Evolutionary conservation across 2,888 invertebrate species (phyloP), one percentile per base, ranked within the genome.

Genomic region (Oligia strigilis): DNA sequence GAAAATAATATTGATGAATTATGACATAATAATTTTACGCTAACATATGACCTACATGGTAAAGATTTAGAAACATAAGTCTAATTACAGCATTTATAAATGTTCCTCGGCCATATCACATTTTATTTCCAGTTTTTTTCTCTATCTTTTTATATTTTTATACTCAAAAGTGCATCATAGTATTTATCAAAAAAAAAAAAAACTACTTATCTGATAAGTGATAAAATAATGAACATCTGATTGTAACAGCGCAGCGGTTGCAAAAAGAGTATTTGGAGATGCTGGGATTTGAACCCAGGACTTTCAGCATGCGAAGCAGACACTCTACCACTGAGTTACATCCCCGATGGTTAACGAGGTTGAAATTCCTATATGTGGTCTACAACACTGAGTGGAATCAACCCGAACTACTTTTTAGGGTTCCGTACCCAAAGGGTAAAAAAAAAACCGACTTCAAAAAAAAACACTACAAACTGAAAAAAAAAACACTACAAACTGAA

Each of bases 241-340:
- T 23, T 4, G 11, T n/a, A 9, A 70, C 2, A 40, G 80, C 1
- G 6, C 2, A 40, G 80, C 1, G 6, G 1, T 9, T 9, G 3
- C 71, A 72, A 83, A 82, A 82, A 78, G 0, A 1, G 0, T 0
- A 1, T 86, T 62, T 96, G 97, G 96, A 97, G 96, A 94, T 94
- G 95, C 95, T 95, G 97, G 96, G 96, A 96, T 96, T 97, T 95
- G 97, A 97, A 96, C 96, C 96, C 97, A 95, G 95, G 97, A 96
- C 96, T 96, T 97, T 97, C 97, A 97, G 97, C 97, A 97, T 97
- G 97, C 97, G 97, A 97, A 97, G 97, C 97, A 97, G 97, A 97
- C 97, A 97, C 97, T 97, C 96, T 96, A 96, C 95, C 96, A 95
- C 96, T 96, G 95, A 96, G 96, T 96, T 96, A 96, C 95, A 96